These are phyloP conservation scores for Celastrina argiolus DNA, from an alignment of 2,888 invertebrate genomes.

Conservation along the genomic window DNA sequence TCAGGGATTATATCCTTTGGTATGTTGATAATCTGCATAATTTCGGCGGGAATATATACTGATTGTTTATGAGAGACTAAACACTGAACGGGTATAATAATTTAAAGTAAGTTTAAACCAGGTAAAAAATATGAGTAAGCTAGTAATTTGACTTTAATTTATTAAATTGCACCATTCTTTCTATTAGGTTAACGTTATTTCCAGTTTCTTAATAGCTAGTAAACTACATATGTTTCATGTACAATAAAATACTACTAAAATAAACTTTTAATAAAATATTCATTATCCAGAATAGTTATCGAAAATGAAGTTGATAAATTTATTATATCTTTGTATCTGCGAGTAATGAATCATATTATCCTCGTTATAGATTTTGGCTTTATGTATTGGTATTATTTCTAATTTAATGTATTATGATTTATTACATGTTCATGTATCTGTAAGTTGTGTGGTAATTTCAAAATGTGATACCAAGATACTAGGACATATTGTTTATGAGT, in stretches of 20 bases:
- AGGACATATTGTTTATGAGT: not conserved
- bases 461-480: not conserved
- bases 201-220: not conserved
- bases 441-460: not conserved
- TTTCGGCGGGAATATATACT: conserved; percentile 64
- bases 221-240: not conserved
- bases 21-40: conserved; percentile 53
- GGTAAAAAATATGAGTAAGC: not conserved
- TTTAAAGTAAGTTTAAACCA: not conserved
- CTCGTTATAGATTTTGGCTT: not conserved
- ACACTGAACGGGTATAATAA: not conserved
- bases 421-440: not conserved
- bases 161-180: not conserved
- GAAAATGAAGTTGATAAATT: not conserved
- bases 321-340: not conserved
- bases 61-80: conserved; percentile 22
- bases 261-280: conserved; percentile 4
- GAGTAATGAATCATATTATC: not conserved
- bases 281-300: not conserved
- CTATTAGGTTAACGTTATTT: conserved; percentile 4
- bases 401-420: not conserved
- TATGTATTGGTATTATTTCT: not conserved
- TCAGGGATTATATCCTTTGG: conserved; percentile 53
- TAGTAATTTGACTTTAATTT: not conserved
- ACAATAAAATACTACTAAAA: not conserved